phyloP scores from a whole-genome alignment of 2,888 invertebrate genomes.

The Chironomus tentans region DNA sequence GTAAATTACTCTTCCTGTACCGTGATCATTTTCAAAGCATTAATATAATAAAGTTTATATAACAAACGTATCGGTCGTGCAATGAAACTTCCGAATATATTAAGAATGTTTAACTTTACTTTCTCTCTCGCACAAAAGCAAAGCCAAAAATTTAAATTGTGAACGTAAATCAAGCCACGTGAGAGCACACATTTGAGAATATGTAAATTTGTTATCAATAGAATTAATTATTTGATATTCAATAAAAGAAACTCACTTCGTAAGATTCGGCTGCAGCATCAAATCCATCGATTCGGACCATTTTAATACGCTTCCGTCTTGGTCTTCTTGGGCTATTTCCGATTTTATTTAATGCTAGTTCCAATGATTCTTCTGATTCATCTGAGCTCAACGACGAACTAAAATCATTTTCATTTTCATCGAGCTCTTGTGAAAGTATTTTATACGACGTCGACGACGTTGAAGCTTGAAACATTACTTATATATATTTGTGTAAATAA shows the following conservation, averaged over 20 bases:
- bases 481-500: neutral
- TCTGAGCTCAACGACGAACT: neutral
- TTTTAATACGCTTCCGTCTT: neutral
- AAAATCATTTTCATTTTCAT: neutral
- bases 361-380: constrained; percentile 1
- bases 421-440: constrained; percentile 8
- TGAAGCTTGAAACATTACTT: neutral
- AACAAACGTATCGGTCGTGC: no score
- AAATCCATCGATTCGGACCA: neutral
- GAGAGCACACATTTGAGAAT: neutral
- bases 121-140: neutral
- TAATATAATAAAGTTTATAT: no score
- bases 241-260: neutral
- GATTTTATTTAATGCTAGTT: neutral
- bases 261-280: neutral
- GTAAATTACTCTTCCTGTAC: no score
- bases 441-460: neutral
- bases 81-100: neutral
- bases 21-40: no score
- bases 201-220: neutral
- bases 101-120: neutral
- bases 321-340: neutral
- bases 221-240: neutral
- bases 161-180: neutral
- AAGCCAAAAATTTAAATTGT: neutral